phyloP scores from a whole-genome alignment of 1,140 invertebrate genomes.

The Harlomillsia oculata region DNA sequence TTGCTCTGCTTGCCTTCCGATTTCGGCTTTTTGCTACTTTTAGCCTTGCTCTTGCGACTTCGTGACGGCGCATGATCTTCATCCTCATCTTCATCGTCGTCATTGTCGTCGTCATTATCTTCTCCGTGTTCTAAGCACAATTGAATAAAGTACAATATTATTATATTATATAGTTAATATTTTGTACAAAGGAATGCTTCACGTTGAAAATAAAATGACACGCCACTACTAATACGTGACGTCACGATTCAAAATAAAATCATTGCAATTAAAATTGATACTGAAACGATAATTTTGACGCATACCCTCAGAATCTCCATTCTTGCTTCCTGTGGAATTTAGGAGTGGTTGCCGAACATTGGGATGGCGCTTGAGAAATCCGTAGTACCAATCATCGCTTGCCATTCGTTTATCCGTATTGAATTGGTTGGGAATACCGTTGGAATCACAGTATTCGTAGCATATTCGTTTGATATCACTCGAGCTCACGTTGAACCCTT shows the following conservation, averaged over 20 bases:
- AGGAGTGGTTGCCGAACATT: slow-evolving; percentile 13
- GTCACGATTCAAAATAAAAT: not conserved
- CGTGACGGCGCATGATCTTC: not conserved
- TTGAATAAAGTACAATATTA: not conserved
- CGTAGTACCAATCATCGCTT: slow-evolving; percentile 36
- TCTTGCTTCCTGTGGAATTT: not conserved
- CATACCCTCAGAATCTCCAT: not conserved
- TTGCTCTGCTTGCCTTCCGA: slow-evolving; percentile 5
- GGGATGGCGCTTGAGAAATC: slow-evolving; percentile 33
- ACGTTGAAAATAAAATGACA: no score
- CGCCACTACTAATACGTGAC: not conserved
- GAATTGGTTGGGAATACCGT: slow-evolving; percentile 34
- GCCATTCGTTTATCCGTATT: slow-evolving; percentile 34
- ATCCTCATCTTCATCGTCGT: slow-evolving; percentile 3
- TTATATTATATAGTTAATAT: not conserved
- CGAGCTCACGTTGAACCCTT: slow-evolving; percentile 32
- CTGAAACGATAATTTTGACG: not conserved
- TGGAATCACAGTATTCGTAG: slow-evolving; percentile 35
- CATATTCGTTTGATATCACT: slow-evolving; percentile 34
- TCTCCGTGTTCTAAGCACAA: not conserved
- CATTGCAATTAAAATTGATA: not conserved
- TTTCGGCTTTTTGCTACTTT: no score
- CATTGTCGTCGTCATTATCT: slow-evolving; percentile 13
- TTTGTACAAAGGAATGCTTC: no score
- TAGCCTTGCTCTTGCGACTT: no score